Evolutionary conservation across 2,797 vertebrate species (phyloP), one percentile per base, ranked within the genome.

Genomic region (Peromyscus aztecus): DNA sequence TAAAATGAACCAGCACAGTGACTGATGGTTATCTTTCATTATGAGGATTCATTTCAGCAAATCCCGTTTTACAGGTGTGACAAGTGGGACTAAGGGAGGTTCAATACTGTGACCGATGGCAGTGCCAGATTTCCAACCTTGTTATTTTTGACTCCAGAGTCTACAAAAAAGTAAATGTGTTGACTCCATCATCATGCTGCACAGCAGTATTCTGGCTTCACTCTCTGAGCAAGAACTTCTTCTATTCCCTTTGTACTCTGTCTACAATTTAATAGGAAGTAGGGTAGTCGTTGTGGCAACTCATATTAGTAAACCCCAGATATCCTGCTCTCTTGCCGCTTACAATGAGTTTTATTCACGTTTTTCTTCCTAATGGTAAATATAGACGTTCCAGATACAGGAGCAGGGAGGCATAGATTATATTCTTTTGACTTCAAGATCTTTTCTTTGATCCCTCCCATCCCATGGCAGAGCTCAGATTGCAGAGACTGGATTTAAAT

Each of bases 131-230:
- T 85, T 73, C 31, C 10, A 49, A 4, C 24, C 27, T 65, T 81
- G 24, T 52, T 67, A 1, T 43, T 93, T 90, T 90, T 85, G 55
- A 69, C 23, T 84, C 34, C 13, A 29, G 46, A 55, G 73, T 91
- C 23, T 59, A 7, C 2, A 2, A 24, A 27, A 24, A 19, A 80
- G 27, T 1, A 31, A 21, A 43, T 55, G 17, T 63, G 4, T 40
- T 6, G 1, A 34, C 2, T 24, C 27, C 1, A 6, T 27, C 21
- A 0, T 21, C 4, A 11, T 40, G 17, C 0, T 46, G 29, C 24
- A 10, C 3, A 0, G 19, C 11, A 52, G 23, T 63, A 2, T 43
- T 40, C 31, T n/a, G 59, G 27, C 14, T 81, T 84, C 14, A 37
- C 0, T 65, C 24, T 63, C 13, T n/a, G 46, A 95, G 43, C n/a